These are phyloP conservation scores for Spodoptera littoralis DNA, from an alignment of 2,888 invertebrate species.

Conservation along the genomic window DNA sequence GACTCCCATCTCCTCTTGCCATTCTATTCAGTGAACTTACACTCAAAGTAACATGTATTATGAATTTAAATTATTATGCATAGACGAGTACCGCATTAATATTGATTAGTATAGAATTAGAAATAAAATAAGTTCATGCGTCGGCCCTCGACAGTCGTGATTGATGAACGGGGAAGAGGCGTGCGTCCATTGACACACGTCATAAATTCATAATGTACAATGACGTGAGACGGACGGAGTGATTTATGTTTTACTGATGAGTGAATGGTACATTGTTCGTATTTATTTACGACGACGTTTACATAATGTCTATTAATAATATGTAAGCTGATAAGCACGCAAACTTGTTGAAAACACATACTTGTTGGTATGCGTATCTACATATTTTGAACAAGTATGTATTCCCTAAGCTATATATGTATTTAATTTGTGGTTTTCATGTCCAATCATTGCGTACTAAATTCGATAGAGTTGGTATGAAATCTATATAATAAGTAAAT, in stretches of 20 bases:
- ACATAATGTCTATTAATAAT: too few relatives aligned
- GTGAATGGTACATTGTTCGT: too few relatives aligned
- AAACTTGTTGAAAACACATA: too few relatives aligned
- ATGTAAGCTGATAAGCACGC: too few relatives aligned
- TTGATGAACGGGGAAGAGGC: slow-evolving; percentile 43
- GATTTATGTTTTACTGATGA: slow-evolving; percentile 6
- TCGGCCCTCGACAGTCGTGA: slow-evolving; percentile 36
- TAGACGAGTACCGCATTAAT: slow-evolving; percentile 44
- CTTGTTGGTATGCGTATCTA: too few relatives aligned
- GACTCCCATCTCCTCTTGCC: slow-evolving; percentile 1
- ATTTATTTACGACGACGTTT: too few relatives aligned
- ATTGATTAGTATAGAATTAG: slow-evolving; percentile 55
- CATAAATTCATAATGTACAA: not conserved
- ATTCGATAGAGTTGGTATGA: too few relatives aligned
- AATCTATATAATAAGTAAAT: too few relatives aligned
- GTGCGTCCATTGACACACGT: slow-evolving; percentile 30
- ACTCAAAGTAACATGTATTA: slow-evolving; percentile 15
- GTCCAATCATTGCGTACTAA: too few relatives aligned
- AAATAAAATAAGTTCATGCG: slow-evolving; percentile 53
- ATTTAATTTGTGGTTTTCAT: too few relatives aligned
- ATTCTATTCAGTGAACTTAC: not conserved
- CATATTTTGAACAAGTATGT: too few relatives aligned
- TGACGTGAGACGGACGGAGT: not conserved
- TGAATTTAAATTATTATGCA: slow-evolving; percentile 42
- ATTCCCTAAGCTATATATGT: too few relatives aligned